phyloP scores from a whole-genome alignment of 2,888 invertebrate genomes.

The Megalurothrips usitatus region DNA sequence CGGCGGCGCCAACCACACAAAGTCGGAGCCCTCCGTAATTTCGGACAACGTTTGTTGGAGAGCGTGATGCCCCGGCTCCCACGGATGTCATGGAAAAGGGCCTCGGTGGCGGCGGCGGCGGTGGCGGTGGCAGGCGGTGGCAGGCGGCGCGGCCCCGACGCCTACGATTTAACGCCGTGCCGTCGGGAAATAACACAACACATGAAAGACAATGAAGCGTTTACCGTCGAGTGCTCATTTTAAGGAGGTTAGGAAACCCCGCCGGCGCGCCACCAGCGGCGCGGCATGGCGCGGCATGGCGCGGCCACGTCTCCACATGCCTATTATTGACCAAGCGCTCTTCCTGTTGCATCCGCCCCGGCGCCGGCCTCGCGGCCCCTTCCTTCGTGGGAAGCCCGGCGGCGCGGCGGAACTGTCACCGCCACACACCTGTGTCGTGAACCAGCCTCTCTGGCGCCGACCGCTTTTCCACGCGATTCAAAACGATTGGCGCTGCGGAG shows the following conservation, averaged over 20 bases:
- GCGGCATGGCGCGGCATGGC: too few species aligned
- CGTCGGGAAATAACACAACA: slow-evolving; percentile 6
- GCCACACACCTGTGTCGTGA: too few species aligned
- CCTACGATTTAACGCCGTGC: slow-evolving; percentile 16
- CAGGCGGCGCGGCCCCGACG: neutral
- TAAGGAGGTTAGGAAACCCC: neutral
- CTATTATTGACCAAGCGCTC: neutral
- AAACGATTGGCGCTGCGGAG: too few species aligned
- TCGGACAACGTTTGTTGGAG: neutral
- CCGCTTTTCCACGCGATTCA: too few species aligned
- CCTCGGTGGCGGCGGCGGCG: neutral
- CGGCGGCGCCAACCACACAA: neutral
- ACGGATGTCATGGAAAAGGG: slow-evolving; percentile 1
- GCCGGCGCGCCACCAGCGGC: too few species aligned
- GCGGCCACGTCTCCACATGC: neutral
- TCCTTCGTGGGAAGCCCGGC: too few species aligned
- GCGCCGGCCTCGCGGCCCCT: too few species aligned
- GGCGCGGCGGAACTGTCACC: too few species aligned
- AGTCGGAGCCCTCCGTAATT: neutral
- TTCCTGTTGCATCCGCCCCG: too few species aligned
- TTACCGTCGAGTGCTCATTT: neutral
- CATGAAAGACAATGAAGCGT: slow-evolving; percentile 22
- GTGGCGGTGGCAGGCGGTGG: neutral
- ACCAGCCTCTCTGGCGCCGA: too few species aligned
- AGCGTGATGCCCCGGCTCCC: neutral